These are phyloP conservation scores for Apis dorsata DNA, from an alignment of 1,140 invertebrate genomes.

Conservation along the genomic window DNA sequence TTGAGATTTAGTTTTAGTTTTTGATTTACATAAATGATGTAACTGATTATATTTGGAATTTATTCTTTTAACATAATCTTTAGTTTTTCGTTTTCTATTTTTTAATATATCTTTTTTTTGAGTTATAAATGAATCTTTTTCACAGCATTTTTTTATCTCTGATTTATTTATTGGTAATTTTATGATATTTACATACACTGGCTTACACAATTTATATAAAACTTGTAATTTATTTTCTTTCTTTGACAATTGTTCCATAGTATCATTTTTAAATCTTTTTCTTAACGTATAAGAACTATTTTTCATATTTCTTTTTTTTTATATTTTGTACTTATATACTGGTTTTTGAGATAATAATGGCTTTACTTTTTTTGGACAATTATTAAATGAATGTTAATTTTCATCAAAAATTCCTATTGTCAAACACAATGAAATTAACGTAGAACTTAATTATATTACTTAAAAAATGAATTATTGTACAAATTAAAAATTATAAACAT, in stretches of 20 bases:
- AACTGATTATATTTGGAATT: not conserved
- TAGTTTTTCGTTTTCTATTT: not conserved
- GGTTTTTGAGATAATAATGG: too few species aligned
- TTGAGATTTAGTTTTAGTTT: not conserved
- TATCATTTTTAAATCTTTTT: not conserved
- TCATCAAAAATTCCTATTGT: not conserved
- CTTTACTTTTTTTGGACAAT: not conserved
- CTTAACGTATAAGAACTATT: not conserved
- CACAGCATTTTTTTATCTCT: not conserved
- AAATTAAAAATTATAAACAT: not conserved
- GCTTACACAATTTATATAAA: conserved; percentile 7
- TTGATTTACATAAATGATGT: too few species aligned
- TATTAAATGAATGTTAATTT: not conserved
- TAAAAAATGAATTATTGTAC: not conserved
- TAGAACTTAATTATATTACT: not conserved
- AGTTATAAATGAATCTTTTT: not conserved
- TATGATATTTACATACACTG: conserved; percentile 6
- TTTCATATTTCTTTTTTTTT: not conserved
- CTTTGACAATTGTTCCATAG: too few species aligned
- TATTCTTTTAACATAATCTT: not conserved
- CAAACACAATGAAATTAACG: not conserved
- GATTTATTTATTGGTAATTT: not conserved
- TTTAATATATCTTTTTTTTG: not conserved
- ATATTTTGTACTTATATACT: too few species aligned
- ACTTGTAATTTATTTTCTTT: not conserved